These are phyloP conservation scores for Orthosia incerta DNA, from an alignment of 2,888 invertebrate species.

Conservation along the genomic window DNA sequence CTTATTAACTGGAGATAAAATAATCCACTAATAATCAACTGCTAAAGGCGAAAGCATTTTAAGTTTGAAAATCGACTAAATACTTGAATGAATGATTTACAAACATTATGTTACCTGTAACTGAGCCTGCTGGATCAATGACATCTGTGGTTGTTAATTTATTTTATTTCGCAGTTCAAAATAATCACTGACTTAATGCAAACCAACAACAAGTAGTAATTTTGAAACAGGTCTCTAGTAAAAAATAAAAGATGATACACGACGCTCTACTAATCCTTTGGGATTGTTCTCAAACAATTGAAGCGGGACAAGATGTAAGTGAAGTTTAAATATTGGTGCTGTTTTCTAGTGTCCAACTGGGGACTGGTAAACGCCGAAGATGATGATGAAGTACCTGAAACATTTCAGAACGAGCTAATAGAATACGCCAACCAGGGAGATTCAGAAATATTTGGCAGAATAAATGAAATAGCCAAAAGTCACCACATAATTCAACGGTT, in stretches of 20 bases:
- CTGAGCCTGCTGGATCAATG: neutral
- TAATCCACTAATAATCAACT: neutral
- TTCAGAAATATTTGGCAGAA: slow-evolving; percentile 91
- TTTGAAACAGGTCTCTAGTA: neutral
- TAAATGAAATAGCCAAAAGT: slow-evolving; percentile 92
- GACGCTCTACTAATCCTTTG: slow-evolving; percentile 92
- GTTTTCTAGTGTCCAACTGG: neutral
- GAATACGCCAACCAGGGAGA: slow-evolving; percentile 93
- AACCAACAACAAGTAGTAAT: too few relatives aligned
- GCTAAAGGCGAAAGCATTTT: neutral
- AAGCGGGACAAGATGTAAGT: slow-evolving; percentile 66
- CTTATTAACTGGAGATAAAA: neutral
- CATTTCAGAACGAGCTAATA: slow-evolving; percentile 78
- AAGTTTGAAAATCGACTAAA: slow-evolving; percentile 35
- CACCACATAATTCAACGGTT: slow-evolving; percentile 93
- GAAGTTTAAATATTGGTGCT: neutral
- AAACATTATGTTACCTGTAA: neutral
- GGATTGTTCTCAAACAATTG: slow-evolving; percentile 88
- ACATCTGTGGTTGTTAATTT: slow-evolving; percentile 15
- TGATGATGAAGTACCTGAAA: neutral
- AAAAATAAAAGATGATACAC: slow-evolving; percentile 91
- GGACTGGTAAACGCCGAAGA: neutral
- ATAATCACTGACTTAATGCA: too few relatives aligned
- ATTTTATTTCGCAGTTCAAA: too few relatives aligned
- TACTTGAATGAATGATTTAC: neutral